phyloP scores from a whole-genome alignment of 2,888 invertebrate genomes.

The Cheilosia pagana region DNA sequence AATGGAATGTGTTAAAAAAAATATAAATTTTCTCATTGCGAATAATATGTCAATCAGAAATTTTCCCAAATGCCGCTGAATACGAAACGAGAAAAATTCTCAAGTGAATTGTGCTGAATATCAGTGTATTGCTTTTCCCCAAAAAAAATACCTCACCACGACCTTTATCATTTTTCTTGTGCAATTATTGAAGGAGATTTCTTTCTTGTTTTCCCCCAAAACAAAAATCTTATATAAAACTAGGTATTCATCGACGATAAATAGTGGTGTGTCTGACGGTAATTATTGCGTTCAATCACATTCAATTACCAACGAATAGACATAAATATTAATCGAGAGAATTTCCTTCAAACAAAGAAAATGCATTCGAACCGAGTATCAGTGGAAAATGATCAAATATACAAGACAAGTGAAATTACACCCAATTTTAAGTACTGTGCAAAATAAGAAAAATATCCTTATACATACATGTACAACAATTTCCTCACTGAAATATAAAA shows the following conservation, averaged over 20 bases:
- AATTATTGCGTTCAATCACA: conserved; percentile 47
- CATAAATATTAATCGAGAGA: conserved; percentile 24
- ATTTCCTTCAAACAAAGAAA: conserved; percentile 65
- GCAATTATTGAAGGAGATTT: conserved; percentile 35
- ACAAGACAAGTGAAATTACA: conserved; percentile 54
- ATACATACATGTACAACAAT: conserved; percentile 25
- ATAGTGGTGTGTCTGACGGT: conserved; percentile 12
- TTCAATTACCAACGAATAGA: conserved; percentile 13
- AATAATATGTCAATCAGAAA: conserved; percentile 64
- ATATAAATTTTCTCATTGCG: conserved; percentile 36
- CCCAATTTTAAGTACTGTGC: conserved; percentile 49
- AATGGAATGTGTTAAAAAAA: conserved; percentile 33
- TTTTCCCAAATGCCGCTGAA: conserved; percentile 63
- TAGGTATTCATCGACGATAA: neutral
- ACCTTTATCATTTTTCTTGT: conserved; percentile 60
- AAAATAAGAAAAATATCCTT: conserved; percentile 15
- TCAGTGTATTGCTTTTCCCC: conserved; percentile 61
- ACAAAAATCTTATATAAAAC: conserved; percentile 59
- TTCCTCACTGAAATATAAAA: conserved; percentile 7
- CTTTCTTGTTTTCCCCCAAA: conserved; percentile 4
- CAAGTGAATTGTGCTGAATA: conserved; percentile 71
- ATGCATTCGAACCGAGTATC: conserved; percentile 52
- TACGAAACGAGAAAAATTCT: conserved; percentile 50
- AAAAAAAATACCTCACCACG: conserved; percentile 52
- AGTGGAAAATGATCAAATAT: conserved; percentile 38